Conservation (phyloP, 2,797 vertebrate genomes). For the Lemur catta region DNA sequence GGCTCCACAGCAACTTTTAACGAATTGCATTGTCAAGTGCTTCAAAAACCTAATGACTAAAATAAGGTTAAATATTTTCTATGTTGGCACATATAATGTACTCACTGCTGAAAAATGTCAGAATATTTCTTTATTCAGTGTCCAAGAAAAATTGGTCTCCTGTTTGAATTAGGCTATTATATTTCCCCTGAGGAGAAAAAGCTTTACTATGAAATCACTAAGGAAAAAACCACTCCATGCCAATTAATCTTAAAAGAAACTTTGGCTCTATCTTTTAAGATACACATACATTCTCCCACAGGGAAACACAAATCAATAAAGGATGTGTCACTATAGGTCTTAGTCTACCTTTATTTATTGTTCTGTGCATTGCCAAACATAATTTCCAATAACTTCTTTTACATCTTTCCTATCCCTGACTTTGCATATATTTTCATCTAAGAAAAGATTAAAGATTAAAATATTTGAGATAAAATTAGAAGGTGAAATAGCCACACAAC, state of each 20-base stretch:
- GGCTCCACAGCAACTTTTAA: neutral
- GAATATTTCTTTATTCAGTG: neutral
- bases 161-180: slow-evolving; percentile 68
- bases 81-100: neutral
- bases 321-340: neutral
- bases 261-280: neutral
- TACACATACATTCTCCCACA: neutral
- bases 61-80: slow-evolving; percentile 29
- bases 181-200: slow-evolving; percentile 27
- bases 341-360: neutral
- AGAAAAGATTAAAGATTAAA: neutral
- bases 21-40: neutral
- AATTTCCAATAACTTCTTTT: neutral
- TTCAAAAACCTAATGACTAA: neutral
- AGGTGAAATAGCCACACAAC: neutral
- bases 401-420: neutral
- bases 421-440: neutral
- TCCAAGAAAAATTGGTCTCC: slow-evolving; percentile 57
- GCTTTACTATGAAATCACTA: slow-evolving; percentile 48
- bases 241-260: neutral
- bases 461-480: slow-evolving; percentile 16
- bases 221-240: neutral
- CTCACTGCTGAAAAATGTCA: slow-evolving; percentile 37
- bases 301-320: neutral
- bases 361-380: neutral